phyloP scores from a whole-genome alignment of 2,888 invertebrate genomes.

The Drosophila neoperkinsi region DNA sequence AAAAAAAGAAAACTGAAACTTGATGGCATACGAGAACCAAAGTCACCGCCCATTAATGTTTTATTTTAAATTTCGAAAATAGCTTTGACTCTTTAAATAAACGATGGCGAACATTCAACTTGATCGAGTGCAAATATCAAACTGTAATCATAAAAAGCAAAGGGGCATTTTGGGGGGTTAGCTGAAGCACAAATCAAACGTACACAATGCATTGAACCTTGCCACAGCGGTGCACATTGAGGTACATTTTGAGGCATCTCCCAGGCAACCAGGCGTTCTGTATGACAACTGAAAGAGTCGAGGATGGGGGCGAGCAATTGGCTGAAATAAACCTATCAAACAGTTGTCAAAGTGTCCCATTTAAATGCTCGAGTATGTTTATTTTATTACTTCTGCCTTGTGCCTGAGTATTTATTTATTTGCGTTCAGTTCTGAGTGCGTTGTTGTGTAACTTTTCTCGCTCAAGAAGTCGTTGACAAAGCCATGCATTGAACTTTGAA shows the following conservation, averaged over 20 bases:
- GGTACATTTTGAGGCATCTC: background rate
- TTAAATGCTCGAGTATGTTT: constrained; percentile 76
- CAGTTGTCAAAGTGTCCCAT: constrained; percentile 81
- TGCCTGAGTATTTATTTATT: constrained; percentile 75
- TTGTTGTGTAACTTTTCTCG: constrained; percentile 77
- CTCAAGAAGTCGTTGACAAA: constrained; percentile 64
- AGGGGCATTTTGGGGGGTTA: background rate
- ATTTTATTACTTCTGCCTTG: constrained; percentile 69
- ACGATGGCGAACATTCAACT: constrained; percentile 34
- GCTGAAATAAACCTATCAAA: constrained; percentile 77
- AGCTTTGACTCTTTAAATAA: constrained; percentile 53
- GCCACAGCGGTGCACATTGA: background rate
- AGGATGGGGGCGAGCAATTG: constrained; percentile 35
- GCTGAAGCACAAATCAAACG: constrained; percentile 49
- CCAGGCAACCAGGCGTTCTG: background rate
- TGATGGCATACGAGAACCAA: constrained; percentile 8
- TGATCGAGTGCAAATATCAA: constrained; percentile 31
- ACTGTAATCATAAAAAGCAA: constrained; percentile 32
- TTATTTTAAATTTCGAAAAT: constrained; percentile 26
- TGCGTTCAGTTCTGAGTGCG: constrained; percentile 48
- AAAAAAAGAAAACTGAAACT: constrained; percentile 23
- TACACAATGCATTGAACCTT: constrained; percentile 69
- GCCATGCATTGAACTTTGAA: constrained; percentile 75
- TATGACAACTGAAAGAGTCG: background rate
- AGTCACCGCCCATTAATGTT: constrained; percentile 26